Evolutionary conservation across 23 tunicate genomes (phyloP).

Genomic region (Ciona savignyi): DNA sequence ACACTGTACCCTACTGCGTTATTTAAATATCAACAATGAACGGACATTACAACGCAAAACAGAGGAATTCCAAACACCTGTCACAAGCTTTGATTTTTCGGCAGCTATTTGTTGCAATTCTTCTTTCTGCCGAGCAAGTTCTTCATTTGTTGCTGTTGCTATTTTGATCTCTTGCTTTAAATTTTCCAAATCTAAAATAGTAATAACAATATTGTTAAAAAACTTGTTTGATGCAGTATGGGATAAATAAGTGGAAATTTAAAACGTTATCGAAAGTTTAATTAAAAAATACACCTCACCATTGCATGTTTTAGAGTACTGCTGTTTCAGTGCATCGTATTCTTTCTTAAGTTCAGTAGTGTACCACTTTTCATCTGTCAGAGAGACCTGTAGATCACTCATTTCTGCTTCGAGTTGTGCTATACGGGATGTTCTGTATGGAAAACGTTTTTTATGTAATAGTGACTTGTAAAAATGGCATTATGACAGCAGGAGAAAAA

Average conservation of each 20-base stretch:
- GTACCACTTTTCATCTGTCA: constrained; percentile 88
- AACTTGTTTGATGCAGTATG: too few species aligned
- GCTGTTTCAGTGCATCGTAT: constrained; percentile 30
- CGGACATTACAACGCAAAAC: too few species aligned
- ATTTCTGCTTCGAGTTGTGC: constrained; percentile 23
- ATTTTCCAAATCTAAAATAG: constrained; percentile 28
- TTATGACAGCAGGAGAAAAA: too few species aligned
- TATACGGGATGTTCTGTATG: neutral
- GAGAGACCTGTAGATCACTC: constrained; percentile 43
- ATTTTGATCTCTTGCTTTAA: constrained; percentile 60
- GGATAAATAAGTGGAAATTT: neutral
- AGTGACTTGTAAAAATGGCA: too few species aligned
- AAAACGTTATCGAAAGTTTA: neutral
- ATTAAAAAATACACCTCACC: constrained; percentile 15
- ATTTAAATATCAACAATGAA: too few species aligned
- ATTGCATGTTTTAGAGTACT: constrained; percentile 10
- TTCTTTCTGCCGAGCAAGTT: constrained; percentile 75
- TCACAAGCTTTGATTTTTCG: constrained; percentile 25
- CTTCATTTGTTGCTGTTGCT: constrained; percentile 65
- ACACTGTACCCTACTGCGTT: too few species aligned
- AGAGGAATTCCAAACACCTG: too few species aligned
- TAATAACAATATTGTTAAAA: neutral
- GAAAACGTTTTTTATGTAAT: neutral
- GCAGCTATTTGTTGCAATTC: constrained; percentile 40
- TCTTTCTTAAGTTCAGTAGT: constrained; percentile 68